Base-by-base conservation (phyloP, 2,888 invertebrate genomes). In the Clusia tigrina region DNA sequence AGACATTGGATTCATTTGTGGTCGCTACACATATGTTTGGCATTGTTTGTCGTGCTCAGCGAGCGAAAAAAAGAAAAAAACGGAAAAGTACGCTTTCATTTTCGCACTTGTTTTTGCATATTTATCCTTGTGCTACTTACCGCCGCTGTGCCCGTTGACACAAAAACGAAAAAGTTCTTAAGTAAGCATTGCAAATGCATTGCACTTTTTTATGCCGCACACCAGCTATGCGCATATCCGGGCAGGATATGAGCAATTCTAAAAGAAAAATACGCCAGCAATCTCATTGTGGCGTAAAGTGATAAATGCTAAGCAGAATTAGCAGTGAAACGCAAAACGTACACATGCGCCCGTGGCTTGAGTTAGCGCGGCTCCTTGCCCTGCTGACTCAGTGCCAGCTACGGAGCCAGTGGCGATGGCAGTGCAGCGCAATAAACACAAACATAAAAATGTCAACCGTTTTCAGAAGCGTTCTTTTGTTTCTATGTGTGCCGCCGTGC, bases 231-330 rank as follows among this genome's bases (percentile, higher is more conserved):
- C 25, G 56, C 55, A 62, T 62, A 57, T 57, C 42, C 62, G 42
- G 51, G 32, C 3, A 60, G 60, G 60, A 60, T 51, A 58, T 20
- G 38, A 32, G 24, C 9, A 22, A 42, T 3, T 23, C 38, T 15
- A 22, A 25, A 20, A 12, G 32, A 32, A 26, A 25, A 54, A 54
- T 1, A 32, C n/a, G n/a, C 18, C 25, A 46, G n/a, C 26, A 54
- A 54, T 17, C 55, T 62, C 54, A 53, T 46, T 58, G 62, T 38
- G 48, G 55, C 46, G 24, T 26, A 37, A 42, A 26, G 62, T 62
- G 62, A 60, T 60, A 60, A 65, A 64, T 61, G 61, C 37, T 61
- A 58, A 61, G 60, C 57, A 53, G 59, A 51, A 59, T 55, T 60
- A 64, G 51, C 25, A 51, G 32, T 26, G 26, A 51, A 55, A 51